These are phyloP conservation scores for Samia ricini DNA, from an alignment of 1,140 invertebrate species.

Conservation along the genomic window DNA sequence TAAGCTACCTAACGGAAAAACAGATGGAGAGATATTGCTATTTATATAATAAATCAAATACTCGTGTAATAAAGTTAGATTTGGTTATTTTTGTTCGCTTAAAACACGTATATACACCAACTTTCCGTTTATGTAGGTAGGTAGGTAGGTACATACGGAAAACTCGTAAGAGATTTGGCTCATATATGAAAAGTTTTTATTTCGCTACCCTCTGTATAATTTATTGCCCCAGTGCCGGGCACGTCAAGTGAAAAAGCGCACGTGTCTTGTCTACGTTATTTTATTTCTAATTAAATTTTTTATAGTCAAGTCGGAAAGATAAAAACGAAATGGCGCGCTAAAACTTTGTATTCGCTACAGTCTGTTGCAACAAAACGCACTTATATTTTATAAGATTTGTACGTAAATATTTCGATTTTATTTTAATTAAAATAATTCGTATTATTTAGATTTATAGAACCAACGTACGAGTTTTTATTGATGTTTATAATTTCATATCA, in stretches of 20 bases:
- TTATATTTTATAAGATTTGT: neutral
- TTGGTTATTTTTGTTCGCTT: neutral
- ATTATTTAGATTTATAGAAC: neutral
- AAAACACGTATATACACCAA: neutral
- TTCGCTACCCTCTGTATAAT: conserved; percentile 4
- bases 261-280: neutral
- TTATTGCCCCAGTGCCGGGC: neutral
- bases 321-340: neutral
- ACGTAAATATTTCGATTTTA: neutral
- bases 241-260: conserved; percentile 8
- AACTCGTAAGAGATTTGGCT: neutral
- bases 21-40: too few species aligned
- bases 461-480: neutral
- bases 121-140: too few species aligned
- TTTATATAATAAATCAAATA: neutral
- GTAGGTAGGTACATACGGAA: neutral
- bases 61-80: neutral
- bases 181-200: conserved; percentile 8
- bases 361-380: neutral
- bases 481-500: neutral
- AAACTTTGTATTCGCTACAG: neutral
- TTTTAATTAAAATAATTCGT: too few species aligned
- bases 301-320: neutral
- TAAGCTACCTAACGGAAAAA: too few species aligned
- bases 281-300: conserved; percentile 6